These are phyloP conservation scores for Macrostomum lignano DNA, from an alignment of 1,140 invertebrate genomes.

Conservation along the genomic window DNA sequence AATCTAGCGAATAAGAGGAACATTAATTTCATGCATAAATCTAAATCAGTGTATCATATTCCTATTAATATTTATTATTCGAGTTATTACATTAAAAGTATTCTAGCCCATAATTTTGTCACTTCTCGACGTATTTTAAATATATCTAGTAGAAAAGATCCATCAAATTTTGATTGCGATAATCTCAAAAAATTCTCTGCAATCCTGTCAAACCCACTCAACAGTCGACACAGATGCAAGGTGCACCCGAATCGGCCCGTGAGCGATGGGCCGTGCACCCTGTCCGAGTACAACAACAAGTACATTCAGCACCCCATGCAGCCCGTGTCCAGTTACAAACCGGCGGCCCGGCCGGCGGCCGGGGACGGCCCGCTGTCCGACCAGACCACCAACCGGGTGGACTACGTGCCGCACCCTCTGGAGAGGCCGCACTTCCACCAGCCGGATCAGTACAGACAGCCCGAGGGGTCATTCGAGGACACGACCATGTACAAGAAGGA, in stretches of 20 bases:
- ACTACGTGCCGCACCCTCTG: constrained; percentile 18
- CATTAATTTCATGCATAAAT: no score
- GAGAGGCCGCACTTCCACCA: constrained; percentile 13
- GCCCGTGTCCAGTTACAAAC: constrained; percentile 12
- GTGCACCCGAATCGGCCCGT: constrained; percentile 12
- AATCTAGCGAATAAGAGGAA: no score
- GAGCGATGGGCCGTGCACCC: constrained; percentile 12
- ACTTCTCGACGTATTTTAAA: no score
- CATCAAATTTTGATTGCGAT: no score
- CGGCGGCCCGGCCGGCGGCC: constrained; percentile 10
- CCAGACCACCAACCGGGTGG: constrained; percentile 18
- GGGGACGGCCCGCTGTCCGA: constrained; percentile 13
- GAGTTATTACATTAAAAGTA: no score
- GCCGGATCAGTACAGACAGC: constrained; percentile 15
- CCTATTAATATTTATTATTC: no score
- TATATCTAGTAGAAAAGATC: no score
- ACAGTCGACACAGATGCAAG: constrained; percentile 18
- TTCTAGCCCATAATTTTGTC: no score
- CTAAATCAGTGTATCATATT: no score
- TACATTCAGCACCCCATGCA: constrained; percentile 15
- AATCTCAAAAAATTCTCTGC: constrained; percentile 8
- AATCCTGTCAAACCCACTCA: constrained; percentile 3
- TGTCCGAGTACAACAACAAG: constrained; percentile 19
- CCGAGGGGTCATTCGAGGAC: constrained; percentile 18
- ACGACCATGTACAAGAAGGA: constrained; percentile 25